phyloP scores from a whole-genome alignment of 2,888 invertebrate genomes.

The Ganaspis brasiliensis region DNA sequence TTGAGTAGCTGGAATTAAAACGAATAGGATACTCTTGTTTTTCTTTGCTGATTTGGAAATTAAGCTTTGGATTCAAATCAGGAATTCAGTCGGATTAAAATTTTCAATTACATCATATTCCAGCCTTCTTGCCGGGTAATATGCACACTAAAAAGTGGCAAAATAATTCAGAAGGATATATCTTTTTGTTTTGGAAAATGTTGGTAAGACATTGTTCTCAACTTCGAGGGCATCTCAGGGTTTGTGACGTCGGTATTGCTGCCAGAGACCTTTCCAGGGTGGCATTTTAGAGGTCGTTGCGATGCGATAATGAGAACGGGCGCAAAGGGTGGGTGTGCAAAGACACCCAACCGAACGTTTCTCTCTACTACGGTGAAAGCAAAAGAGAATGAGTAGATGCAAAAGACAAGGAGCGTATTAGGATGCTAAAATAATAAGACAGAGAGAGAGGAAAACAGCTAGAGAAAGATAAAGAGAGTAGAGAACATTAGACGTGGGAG shows the following conservation, averaged over 20 bases:
- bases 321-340: constrained; percentile 75
- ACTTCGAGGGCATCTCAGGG: constrained; percentile 38
- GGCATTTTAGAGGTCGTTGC: constrained; percentile 78
- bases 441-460: constrained; percentile 45
- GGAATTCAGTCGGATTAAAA: too few relatives aligned
- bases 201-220: background rate
- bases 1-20: too few relatives aligned
- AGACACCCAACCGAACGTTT: constrained; percentile 75
- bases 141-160: too few relatives aligned
- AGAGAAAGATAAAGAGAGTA: constrained; percentile 47
- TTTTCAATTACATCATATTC: too few relatives aligned
- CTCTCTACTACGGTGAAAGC: constrained; percentile 60
- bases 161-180: too few relatives aligned
- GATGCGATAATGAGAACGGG: constrained; percentile 79
- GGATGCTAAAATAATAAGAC: constrained; percentile 44
- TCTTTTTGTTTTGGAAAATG: background rate
- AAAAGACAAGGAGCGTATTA: constrained; percentile 53
- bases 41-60: too few relatives aligned
- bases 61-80: too few relatives aligned
- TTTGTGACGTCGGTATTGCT: constrained; percentile 65
- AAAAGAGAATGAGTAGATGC: constrained; percentile 63
- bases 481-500: constrained; percentile 50
- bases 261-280: constrained; percentile 74
- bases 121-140: too few relatives aligned
- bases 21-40: too few relatives aligned